Base-by-base conservation (phyloP, 1,140 invertebrate genomes). In the Centruroides sculpturatus region DNA sequence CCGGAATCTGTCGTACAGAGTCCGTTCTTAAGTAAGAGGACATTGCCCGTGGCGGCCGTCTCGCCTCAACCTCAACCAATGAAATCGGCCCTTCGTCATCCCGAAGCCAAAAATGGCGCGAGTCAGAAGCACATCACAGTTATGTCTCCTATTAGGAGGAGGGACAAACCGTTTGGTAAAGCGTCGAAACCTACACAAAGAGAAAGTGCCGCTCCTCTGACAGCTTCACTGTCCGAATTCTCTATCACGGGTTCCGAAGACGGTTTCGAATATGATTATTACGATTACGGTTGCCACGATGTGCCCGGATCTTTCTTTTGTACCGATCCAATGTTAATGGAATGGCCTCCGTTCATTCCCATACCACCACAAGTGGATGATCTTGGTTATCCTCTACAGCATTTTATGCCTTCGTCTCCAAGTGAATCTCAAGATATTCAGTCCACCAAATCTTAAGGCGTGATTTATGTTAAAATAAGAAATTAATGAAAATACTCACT, bases 261-360 rank as follows among this genome's bases (percentile, higher is more conserved):
- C 62, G 66, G 66, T 11, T 61, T 67, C 7, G 66, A 67, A 56
- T 67, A 63, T 41, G 66, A 67, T 64, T 65, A 65, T 49, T 67
- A 67, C 36, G 66, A 67, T 47, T 67, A 67, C 48, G 61, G 66
- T 3, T 66, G 61, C n/a, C 58, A 66, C 47, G 57, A 63, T 34
- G 64, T 60, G 8, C 66, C 66, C 13, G 62, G 62, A 6, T 67
- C 66, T 0, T 67, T 67, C 35, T 67, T 67, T 57, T 64, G 63
- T 13, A 56, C 56, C 5, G 63, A 64, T 54, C 63, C 63, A 7
- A 49, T 60, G 36, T 23, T 64, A 5, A 41, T 64, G 36, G 63
- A 59, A 9, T 64, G 63, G 63, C 63, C 63, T 13, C 63, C 63
- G 23, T 64, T 64, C 52, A 64, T 64, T 11, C 63, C 63, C 34